Conservation (phyloP, 2,888 invertebrate genomes). For the Diogma glabrata region DNA sequence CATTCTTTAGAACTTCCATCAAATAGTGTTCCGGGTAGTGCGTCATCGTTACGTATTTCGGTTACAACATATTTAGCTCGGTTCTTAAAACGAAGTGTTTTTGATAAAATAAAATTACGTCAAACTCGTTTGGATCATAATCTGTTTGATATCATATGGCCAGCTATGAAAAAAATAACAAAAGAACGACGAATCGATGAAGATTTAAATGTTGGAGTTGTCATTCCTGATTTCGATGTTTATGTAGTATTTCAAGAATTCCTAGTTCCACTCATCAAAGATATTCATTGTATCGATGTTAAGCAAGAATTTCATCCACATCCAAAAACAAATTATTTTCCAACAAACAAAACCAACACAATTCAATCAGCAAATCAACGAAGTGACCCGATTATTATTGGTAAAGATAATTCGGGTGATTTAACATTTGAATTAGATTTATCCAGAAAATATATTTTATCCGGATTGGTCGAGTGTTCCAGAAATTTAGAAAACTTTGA, state of each 20-base stretch:
- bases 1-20: conserved; percentile 10
- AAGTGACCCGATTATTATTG: conserved; percentile 28
- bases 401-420: conserved; percentile 21
- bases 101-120: conserved; percentile 61
- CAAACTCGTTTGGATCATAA: conserved; percentile 76
- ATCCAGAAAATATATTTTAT: conserved; percentile 56
- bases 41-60: conserved; percentile 44
- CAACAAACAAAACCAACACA: no score
- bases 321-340: conserved; percentile 45
- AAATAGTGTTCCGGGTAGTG: conserved; percentile 40
- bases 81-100: conserved; percentile 59
- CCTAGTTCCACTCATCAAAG: conserved; percentile 69
- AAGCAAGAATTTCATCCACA: conserved; percentile 53
- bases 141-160: conserved; percentile 80
- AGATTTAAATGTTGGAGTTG: conserved; percentile 62
- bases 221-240: conserved; percentile 76
- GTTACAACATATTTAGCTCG: conserved; percentile 53
- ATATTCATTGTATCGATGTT: conserved; percentile 59
- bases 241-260: conserved; percentile 76
- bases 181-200: conserved; percentile 46
- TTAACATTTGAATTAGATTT: conserved; percentile 57
- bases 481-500: conserved; percentile 65
- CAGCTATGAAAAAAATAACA: conserved; percentile 70
- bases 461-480: conserved; percentile 64
- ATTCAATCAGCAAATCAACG: conserved; percentile 18